Conservation (phyloP, 2,888 invertebrate genomes). For the Trichogramma dendrolimi region DNA sequence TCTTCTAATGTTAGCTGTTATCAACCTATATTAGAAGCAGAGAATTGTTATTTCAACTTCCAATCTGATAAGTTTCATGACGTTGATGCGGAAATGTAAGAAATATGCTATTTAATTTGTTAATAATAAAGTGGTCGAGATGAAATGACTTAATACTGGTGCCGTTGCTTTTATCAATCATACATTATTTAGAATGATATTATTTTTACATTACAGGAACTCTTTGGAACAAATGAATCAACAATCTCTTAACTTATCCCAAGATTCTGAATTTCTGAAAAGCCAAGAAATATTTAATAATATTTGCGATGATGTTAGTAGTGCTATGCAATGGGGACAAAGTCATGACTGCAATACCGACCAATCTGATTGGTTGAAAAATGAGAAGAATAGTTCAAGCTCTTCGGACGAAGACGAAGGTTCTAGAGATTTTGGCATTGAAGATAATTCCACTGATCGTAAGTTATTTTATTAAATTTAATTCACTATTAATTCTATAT, state of each 20-base stretch:
- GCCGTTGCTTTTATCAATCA: no score
- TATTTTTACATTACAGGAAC: conserved; percentile 36
- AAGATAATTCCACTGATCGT: conserved; percentile 54
- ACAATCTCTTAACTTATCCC: conserved; percentile 50
- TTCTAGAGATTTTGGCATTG: conserved; percentile 40
- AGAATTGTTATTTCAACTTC: conserved; percentile 60
- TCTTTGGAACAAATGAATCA: conserved; percentile 47
- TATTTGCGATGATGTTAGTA: conserved; percentile 35
- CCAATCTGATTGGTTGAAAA: conserved; percentile 49
- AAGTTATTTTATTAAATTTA: conserved; percentile 36
- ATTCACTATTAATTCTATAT: no score
- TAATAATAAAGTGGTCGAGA: conserved; percentile 24
- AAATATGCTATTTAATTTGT: conserved; percentile 27
- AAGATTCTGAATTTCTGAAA: conserved; percentile 53
- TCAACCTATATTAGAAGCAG: conserved; percentile 60
- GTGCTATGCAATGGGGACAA: conserved; percentile 51
- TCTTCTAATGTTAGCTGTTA: conserved; percentile 55
- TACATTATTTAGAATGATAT: background rate
- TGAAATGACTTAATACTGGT: background rate
- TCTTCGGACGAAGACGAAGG: conserved; percentile 55
- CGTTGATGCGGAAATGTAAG: conserved; percentile 53
- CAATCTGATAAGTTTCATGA: conserved; percentile 58
- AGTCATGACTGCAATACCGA: conserved; percentile 54
- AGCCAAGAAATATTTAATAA: conserved; percentile 62
- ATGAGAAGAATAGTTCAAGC: conserved; percentile 45